phyloP scores from a whole-genome alignment of 2,888 invertebrate species.

The Monopis laevigella region DNA sequence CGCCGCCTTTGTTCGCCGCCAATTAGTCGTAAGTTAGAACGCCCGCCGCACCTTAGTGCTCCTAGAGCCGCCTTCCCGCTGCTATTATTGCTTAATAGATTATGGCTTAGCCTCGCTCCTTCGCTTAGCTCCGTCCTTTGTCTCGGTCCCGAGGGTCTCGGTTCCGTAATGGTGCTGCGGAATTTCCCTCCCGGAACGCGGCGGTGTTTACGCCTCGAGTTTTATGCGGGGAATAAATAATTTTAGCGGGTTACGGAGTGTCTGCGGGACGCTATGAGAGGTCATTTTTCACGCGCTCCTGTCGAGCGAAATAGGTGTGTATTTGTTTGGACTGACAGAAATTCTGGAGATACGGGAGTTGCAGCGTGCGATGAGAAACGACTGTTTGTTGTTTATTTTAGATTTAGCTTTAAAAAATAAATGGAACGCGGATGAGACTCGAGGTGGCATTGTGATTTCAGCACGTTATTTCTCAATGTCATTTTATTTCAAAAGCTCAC shows the following conservation, averaged over 20 bases:
- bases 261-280: conserved; percentile 19
- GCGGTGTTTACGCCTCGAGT: conserved; percentile 13
- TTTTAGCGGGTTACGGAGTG: conserved; percentile 28
- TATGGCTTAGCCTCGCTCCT: conserved; percentile 32
- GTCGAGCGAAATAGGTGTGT: conserved; percentile 26
- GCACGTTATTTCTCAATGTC: background rate
- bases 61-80: conserved; percentile 15
- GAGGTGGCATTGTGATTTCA: conserved; percentile 4
- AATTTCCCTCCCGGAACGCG: conserved; percentile 17
- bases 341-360: conserved; percentile 2
- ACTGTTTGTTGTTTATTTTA: conserved; percentile 5
- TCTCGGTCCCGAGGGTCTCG: conserved; percentile 22
- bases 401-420: background rate
- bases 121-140: conserved; percentile 31
- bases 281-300: conserved; percentile 38
- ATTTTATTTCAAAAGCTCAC: no score
- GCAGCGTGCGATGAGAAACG: conserved; percentile 1
- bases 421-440: background rate
- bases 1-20: conserved; percentile 44
- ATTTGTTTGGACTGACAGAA: conserved; percentile 36
- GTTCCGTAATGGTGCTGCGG: conserved; percentile 15
- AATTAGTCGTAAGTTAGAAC: conserved; percentile 24
- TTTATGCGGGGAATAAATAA: conserved; percentile 23
- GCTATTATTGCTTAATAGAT: conserved; percentile 50
- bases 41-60: conserved; percentile 22